A percentile compares a stretch with the other conserved stretches of the same genome.
phyloP scores from a whole-genome alignment of 1,140 invertebrate genomes.

The Pseudomyrmex concolor region DNA sequence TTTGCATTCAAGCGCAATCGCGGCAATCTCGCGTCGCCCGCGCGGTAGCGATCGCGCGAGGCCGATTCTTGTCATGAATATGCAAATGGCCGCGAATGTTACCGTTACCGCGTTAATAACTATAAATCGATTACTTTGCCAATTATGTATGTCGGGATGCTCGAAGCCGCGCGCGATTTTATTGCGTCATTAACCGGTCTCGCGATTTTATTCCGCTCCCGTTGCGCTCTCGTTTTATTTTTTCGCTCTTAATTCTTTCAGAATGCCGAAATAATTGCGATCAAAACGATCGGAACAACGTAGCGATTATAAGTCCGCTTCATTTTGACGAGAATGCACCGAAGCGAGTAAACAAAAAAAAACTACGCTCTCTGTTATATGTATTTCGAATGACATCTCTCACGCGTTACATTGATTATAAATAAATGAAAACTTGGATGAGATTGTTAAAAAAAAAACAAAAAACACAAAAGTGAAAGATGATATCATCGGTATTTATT shows the following conservation, averaged over 20 bases:
- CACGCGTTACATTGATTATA: too few relatives aligned
- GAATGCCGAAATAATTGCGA: conserved; percentile 44
- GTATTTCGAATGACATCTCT: too few relatives aligned
- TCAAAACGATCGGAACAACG: conserved; percentile 41
- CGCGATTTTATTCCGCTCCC: conserved; percentile 23
- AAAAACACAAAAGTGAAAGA: too few relatives aligned
- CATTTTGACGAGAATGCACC: neutral
- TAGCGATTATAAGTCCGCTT: neutral
- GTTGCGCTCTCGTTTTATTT: neutral
- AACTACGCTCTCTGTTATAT: too few relatives aligned
- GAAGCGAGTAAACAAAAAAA: conserved; percentile 15
- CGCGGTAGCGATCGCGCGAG: neutral
- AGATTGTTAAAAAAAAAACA: too few relatives aligned
- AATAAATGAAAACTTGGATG: too few relatives aligned
- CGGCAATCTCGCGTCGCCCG: conserved; percentile 4
- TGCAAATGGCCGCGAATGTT: conserved; percentile 55
- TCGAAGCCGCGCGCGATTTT: conserved; percentile 33
- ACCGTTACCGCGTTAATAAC: conserved; percentile 61
- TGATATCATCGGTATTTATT: too few relatives aligned
- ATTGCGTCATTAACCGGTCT: conserved; percentile 41
- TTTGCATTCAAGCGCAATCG: conserved; percentile 35
- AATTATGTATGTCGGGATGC: conserved; percentile 61
- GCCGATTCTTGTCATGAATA: conserved; percentile 63
- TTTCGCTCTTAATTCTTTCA: conserved; percentile 14
- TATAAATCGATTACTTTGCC: conserved; percentile 69